Conservation (phyloP, 1,140 invertebrate genomes). For the Drosophila malerkotliana region DNA sequence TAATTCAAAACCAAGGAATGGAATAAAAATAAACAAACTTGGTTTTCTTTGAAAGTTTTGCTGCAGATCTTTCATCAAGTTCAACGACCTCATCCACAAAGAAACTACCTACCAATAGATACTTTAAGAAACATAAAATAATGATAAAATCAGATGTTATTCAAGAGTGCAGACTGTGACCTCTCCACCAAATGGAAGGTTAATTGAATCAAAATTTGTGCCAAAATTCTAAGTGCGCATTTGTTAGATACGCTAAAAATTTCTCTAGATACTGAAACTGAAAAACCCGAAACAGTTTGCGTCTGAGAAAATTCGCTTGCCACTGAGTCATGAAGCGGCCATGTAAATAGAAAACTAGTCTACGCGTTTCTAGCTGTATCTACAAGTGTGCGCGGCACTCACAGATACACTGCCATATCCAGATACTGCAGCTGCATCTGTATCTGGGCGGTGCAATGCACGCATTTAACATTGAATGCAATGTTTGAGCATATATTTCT, state of each 20-base stretch:
- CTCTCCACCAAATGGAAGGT: constrained; percentile 46
- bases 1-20: background rate
- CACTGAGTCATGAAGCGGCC: constrained; percentile 31
- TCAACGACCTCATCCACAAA: constrained; percentile 17
- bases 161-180: constrained; percentile 41
- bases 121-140: background rate
- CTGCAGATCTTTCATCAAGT: constrained; percentile 1
- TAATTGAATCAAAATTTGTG: constrained; percentile 64
- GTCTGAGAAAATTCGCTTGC: constrained; percentile 18
- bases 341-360: constrained; percentile 39
- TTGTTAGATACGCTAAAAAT: constrained; percentile 19
- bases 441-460: constrained; percentile 62
- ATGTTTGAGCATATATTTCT: constrained; percentile 53
- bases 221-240: constrained; percentile 43
- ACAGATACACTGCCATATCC: constrained; percentile 22
- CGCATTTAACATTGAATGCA: constrained; percentile 68
- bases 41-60: constrained; percentile 1
- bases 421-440: constrained; percentile 51
- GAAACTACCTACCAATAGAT: background rate
- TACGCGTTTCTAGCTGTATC: constrained; percentile 54
- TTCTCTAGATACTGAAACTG: constrained; percentile 14
- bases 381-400: constrained; percentile 8
- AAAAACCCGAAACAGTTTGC: constrained; percentile 37
- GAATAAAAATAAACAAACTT: constrained; percentile 29
- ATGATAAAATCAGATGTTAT: constrained; percentile 6